Percentiles rank a stretch among this genome's conserved stretches.
These are phyloP conservation scores for Agapornis roseicollis DNA, from an alignment of 2,113 vertebrate species.

Conservation along the genomic window DNA sequence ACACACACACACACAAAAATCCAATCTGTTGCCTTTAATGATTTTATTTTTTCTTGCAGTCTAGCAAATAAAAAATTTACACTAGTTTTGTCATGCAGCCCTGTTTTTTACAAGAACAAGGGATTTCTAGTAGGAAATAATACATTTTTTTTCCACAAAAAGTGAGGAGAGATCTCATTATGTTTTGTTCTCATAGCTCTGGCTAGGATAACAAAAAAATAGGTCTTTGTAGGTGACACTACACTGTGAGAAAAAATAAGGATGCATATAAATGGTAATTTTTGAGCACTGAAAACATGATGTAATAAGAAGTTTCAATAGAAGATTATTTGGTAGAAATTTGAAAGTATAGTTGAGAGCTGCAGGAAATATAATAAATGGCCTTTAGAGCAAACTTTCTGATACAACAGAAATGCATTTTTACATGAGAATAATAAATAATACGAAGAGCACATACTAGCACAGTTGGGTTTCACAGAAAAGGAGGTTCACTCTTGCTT, in stretches of 20 bases:
- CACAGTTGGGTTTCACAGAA: not conserved
- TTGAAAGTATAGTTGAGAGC: not conserved
- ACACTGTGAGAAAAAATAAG: not conserved
- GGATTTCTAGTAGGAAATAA: not conserved
- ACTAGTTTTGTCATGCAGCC: not conserved
- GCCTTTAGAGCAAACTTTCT: not conserved
- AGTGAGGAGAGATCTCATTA: not conserved
- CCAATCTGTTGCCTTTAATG: not conserved
- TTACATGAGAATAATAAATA: not conserved
- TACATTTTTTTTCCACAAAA: not conserved
- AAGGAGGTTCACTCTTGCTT: not conserved
- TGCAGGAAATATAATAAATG: not conserved
- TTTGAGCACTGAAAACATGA: not conserved
- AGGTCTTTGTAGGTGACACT: not conserved
- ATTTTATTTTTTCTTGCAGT: not conserved
- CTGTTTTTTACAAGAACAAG: not conserved
- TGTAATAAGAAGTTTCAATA: not conserved
- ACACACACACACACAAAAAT: rapidly evolving
- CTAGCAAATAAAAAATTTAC: not conserved
- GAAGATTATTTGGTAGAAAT: not conserved
- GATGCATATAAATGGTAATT: not conserved
- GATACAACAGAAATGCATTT: not conserved
- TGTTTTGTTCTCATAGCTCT: not conserved
- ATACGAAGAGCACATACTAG: not conserved
- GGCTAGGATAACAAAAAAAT: not conserved